Evolutionary conservation across 1,140 invertebrate genomes (phyloP), one percentile per base, ranked within the genome.

Genomic region (Leptinotarsa defecta): DNA sequence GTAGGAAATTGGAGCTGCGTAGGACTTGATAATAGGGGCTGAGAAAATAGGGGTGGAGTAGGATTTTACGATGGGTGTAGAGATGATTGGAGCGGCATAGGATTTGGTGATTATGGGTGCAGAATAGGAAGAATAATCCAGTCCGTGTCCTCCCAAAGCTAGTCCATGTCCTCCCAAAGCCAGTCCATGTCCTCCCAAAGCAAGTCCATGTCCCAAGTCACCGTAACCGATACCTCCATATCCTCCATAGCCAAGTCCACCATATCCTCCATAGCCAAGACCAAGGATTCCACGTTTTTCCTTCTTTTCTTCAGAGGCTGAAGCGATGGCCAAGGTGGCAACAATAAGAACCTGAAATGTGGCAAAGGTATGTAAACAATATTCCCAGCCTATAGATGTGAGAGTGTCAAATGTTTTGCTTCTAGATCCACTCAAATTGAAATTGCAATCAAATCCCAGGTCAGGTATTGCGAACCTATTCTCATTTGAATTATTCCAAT

Each of bases 221-320:
- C 52, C 52, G n/a, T 57, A 57, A n/a, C 52, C 52, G 17, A 57
- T 1, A n/a, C n/a, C 15, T 17, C 52, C 52, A 57, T 57, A 68
- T 34, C 27, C 27, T 34, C 27, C 27, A 34, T 34, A 34, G 48
- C 61, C 19, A 70, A 72, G 68, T n/a, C n/a, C 68, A 22, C 57
- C 70, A 20, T 74, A 63, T 6, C 75, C 77, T 34, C 27, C 77
- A 48, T 68, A 73, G 13, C 76, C 78, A 8, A 79, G 68, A 15
- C 78, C 78, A 15, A 79, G 63, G 49, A 79, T 48, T n/a, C 79
- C 79, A 13, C 79, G 73, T 68, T 80, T 80, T 62, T 78, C 72
- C 72, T 79, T 78, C 62, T 75, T 77, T 20, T 75, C 71, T 61
- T 77, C 79, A 27, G 57, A 64, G 63, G 79, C 77, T 22, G 57